Conservation (phyloP, 1,140 invertebrate species). For the Achatina immaculata region DNA sequence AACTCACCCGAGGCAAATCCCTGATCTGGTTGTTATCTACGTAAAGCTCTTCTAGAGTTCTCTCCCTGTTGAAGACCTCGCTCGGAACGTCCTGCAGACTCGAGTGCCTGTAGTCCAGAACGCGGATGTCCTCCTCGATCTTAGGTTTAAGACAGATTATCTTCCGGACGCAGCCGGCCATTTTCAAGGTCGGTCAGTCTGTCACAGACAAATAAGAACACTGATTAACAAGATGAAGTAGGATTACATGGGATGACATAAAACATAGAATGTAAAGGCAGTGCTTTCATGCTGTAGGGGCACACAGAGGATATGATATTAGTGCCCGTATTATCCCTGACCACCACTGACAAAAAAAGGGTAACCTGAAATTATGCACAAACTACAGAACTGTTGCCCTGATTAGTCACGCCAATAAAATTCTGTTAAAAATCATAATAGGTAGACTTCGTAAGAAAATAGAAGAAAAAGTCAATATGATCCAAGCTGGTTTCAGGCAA, state of each 20-base stretch:
- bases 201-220: neutral
- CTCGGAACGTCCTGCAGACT: constrained; percentile 94
- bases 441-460: too few relatives aligned
- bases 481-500: too few relatives aligned
- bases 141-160: constrained; percentile 63
- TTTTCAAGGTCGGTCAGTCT: constrained; percentile 35
- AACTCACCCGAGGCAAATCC: constrained; percentile 91
- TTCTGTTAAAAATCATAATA: too few relatives aligned
- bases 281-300: too few relatives aligned
- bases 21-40: constrained; percentile 97
- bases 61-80: constrained; percentile 95
- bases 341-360: too few relatives aligned
- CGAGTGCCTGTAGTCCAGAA: constrained; percentile 98
- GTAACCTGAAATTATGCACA: too few relatives aligned
- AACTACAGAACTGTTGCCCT: too few relatives aligned
- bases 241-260: neutral
- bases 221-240: neutral
- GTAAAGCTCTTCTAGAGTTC: constrained; percentile 95
- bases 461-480: too few relatives aligned
- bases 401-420: too few relatives aligned
- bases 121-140: constrained; percentile 86
- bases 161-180: constrained; percentile 60
- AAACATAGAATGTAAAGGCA: constrained; percentile 6
- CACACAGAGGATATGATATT: too few relatives aligned
- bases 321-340: too few relatives aligned